These are phyloP conservation scores for Hydropsyche tenuis DNA, from an alignment of 1,140 invertebrate species.

Conservation along the genomic window DNA sequence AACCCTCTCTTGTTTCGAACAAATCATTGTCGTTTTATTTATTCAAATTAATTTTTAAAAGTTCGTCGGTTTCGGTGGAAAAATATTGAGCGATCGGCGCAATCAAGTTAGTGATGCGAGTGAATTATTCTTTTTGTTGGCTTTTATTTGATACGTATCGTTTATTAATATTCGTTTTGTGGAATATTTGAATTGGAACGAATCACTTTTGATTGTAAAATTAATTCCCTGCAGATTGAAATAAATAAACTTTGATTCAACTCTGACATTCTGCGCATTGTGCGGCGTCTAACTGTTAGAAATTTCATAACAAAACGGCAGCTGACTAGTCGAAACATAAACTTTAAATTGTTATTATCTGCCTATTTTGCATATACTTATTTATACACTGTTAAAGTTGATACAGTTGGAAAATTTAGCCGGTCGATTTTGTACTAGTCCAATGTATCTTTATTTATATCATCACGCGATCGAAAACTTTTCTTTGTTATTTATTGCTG, in stretches of 20 bases:
- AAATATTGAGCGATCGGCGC: constrained; percentile 19
- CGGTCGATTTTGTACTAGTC: neutral
- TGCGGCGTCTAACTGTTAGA: neutral
- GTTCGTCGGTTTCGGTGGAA: constrained; percentile 12
- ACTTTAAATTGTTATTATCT: constrained; percentile 3
- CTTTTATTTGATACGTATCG: too few species aligned
- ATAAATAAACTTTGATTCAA: constrained; percentile 10
- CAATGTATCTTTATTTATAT: constrained; percentile 13
- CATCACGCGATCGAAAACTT: constrained; percentile 5
- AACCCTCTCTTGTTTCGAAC: constrained; percentile 42
- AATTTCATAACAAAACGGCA: constrained; percentile 6
- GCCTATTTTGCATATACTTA: neutral
- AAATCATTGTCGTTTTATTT: constrained; percentile 46
- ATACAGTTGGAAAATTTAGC: constrained; percentile 11
- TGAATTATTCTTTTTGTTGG: neutral
- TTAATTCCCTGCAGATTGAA: neutral
- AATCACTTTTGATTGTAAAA: neutral
- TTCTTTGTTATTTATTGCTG: neutral
- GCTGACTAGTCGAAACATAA: neutral
- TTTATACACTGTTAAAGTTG: too few species aligned
- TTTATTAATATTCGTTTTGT: neutral
- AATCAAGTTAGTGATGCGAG: neutral
- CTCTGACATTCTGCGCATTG: neutral
- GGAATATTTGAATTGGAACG: neutral
- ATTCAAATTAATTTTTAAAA: constrained; percentile 45